Conservation (phyloP, 2,797 vertebrate species). For the Epinephelus coioides region DNA sequence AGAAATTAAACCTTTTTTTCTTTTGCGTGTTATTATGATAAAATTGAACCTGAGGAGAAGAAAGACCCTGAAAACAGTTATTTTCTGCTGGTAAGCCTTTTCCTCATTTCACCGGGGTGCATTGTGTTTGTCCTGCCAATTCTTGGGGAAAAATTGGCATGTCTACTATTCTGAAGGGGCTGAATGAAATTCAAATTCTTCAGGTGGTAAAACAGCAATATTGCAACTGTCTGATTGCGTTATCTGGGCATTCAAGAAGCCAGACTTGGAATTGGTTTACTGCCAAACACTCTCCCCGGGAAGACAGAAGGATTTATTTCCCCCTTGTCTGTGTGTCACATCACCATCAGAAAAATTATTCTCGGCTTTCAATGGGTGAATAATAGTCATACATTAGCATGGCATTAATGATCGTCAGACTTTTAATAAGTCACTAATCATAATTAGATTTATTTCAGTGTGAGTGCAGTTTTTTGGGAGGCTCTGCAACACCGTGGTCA, state of each 20-base stretch:
- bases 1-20: slow-evolving; percentile 75
- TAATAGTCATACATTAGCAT: slow-evolving; percentile 85
- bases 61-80: slow-evolving; percentile 65
- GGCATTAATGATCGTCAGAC: slow-evolving; percentile 80
- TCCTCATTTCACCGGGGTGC: slow-evolving; percentile 74
- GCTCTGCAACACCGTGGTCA: slow-evolving; percentile 33
- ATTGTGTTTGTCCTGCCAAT: slow-evolving; percentile 81
- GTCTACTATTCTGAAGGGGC: slow-evolving; percentile 78
- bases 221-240: slow-evolving; percentile 85
- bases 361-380: slow-evolving; percentile 82
- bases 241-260: slow-evolving; percentile 85
- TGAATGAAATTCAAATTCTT: slow-evolving; percentile 85
- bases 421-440: slow-evolving; percentile 81
- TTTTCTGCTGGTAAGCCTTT: slow-evolving; percentile 77
- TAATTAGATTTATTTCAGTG: slow-evolving; percentile 78
- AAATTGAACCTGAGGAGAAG: slow-evolving; percentile 68
- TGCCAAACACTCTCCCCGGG: slow-evolving; percentile 83
- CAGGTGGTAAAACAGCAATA: slow-evolving; percentile 86
- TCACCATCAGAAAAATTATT: slow-evolving; percentile 87
- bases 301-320: slow-evolving; percentile 88
- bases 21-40: slow-evolving; percentile 70
- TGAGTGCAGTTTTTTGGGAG: slow-evolving; percentile 45
- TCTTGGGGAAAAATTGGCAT: slow-evolving; percentile 78
- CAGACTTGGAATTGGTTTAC: slow-evolving; percentile 85
- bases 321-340: slow-evolving; percentile 87